phyloP scores from a whole-genome alignment of 2,888 invertebrate genomes.

The Esperia sulphurella region DNA sequence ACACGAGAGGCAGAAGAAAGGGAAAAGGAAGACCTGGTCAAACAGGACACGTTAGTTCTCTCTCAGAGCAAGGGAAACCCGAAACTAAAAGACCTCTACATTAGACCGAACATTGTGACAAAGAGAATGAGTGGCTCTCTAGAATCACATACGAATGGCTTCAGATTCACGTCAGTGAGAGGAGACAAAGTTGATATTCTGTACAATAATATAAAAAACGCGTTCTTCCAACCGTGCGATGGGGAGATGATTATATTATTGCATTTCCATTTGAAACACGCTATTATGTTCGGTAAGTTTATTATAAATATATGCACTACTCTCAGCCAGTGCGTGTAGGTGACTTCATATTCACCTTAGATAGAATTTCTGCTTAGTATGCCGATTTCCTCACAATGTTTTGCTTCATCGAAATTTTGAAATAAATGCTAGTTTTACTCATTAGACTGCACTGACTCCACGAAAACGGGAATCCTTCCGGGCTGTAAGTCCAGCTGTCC shows the following conservation, averaged over 20 bases:
- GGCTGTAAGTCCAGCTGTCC: too few species aligned
- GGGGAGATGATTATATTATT: slow-evolving; percentile 99
- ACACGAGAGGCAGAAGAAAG: slow-evolving; percentile 98
- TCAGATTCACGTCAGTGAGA: slow-evolving; percentile 98
- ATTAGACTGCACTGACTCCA: too few species aligned
- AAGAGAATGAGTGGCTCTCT: slow-evolving; percentile 96
- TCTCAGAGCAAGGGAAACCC: slow-evolving; percentile 98
- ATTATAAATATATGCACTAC: too few species aligned
- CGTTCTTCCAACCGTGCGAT: slow-evolving; percentile 99
- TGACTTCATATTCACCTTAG: too few species aligned
- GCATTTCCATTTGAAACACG: slow-evolving; percentile 99
- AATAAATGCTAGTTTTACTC: too few species aligned
- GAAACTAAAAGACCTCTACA: slow-evolving; percentile 97
- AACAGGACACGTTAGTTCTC: slow-evolving; percentile 96
- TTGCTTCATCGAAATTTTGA: too few species aligned
- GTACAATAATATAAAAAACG: slow-evolving; percentile 99
- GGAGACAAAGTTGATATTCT: slow-evolving; percentile 99
- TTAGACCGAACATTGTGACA: slow-evolving; percentile 98
- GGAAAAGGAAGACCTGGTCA: slow-evolving; percentile 98
- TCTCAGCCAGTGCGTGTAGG: too few species aligned
- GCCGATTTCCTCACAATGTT: too few species aligned
- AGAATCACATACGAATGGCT: slow-evolving; percentile 98
- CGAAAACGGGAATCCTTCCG: too few species aligned
- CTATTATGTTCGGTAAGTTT: slow-evolving; percentile 96
- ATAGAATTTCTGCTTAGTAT: too few species aligned